Percentiles rank a stretch among this genome's conserved stretches.
Conservation (phyloP, 2,797 vertebrate species). For the Buphagus erythrorhynchus region DNA sequence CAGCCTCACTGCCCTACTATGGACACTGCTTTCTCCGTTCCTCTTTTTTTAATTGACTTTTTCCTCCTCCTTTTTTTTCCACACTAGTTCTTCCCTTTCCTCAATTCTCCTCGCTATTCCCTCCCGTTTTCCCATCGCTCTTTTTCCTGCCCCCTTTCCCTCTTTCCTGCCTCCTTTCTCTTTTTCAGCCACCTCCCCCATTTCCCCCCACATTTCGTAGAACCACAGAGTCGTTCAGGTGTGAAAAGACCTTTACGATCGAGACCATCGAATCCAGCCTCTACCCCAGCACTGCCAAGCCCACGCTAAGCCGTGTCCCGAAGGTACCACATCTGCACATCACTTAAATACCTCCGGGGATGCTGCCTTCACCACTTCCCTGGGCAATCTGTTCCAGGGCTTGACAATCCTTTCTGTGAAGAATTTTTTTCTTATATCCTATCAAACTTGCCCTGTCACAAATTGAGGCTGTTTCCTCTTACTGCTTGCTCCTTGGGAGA, state of each 20-base stretch:
- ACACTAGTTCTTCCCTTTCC: not conserved
- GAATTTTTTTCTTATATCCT: not conserved
- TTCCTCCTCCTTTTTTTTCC: too few relatives aligned
- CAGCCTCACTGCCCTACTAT: too few relatives aligned
- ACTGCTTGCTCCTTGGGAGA: not conserved
- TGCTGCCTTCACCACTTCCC: not conserved
- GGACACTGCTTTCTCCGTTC: too few relatives aligned
- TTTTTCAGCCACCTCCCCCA: fast-evolving
- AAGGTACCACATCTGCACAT: not conserved
- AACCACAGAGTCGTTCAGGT: not conserved
- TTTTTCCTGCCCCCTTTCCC: not conserved
- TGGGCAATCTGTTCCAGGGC: not conserved
- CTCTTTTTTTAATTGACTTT: too few relatives aligned
- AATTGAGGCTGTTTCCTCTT: not conserved
- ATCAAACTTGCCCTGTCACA: not conserved
- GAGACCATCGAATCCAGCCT: not conserved
- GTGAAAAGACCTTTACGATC: not conserved
- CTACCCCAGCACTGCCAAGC: not conserved
- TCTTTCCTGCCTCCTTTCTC: not conserved
- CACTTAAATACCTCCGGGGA: not conserved
- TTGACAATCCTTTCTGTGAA: not conserved
- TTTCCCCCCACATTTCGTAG: not conserved
- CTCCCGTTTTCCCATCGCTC: not conserved
- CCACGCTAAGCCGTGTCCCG: not conserved
- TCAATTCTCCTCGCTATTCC: not conserved